A percentile compares a stretch with the other conserved stretches of the same genome.
Conservation (phyloP, 2,888 invertebrate species). For the Cheilosia scutellata region DNA sequence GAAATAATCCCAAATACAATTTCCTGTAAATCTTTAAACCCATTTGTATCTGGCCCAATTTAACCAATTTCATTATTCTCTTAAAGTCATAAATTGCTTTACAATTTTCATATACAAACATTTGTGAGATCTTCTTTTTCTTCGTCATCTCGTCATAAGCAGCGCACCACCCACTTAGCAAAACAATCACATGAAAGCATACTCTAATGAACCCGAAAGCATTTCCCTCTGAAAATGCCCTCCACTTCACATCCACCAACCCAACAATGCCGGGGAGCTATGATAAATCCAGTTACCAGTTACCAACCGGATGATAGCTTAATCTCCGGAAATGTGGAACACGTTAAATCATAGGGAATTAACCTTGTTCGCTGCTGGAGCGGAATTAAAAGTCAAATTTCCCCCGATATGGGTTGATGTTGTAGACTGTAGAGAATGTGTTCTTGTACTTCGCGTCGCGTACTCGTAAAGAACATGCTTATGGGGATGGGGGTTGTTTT, state of each 20-base stretch:
- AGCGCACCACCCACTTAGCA: conserved; percentile 33
- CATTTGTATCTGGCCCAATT: conserved; percentile 27
- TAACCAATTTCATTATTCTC: conserved; percentile 39
- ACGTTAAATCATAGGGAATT: conserved; percentile 75
- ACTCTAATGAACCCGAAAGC: conserved; percentile 71
- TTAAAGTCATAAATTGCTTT: conserved; percentile 58
- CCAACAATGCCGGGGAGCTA: conserved; percentile 46
- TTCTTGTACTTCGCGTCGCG: conserved; percentile 6
- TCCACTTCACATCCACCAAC: conserved; percentile 5
- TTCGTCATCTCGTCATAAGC: neutral
- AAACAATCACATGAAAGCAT: conserved; percentile 68
- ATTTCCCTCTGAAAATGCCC: conserved; percentile 32
- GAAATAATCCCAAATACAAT: conserved; percentile 12
- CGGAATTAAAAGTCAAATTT: conserved; percentile 69
- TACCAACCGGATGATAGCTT: conserved; percentile 75
- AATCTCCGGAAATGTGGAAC: conserved; percentile 76
- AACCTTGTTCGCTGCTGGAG: conserved; percentile 74
- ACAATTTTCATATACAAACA: conserved; percentile 40
- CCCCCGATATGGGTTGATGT: neutral
- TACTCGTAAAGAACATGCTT: conserved; percentile 23
- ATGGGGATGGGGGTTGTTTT: conserved; percentile 35
- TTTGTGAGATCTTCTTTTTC: conserved; percentile 13
- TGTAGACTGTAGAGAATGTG: neutral
- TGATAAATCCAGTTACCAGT: conserved; percentile 72
- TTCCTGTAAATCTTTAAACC: conserved; percentile 30